phyloP scores from a whole-genome alignment of 2,888 invertebrate genomes.

The Acanthoscelides obtectus region DNA sequence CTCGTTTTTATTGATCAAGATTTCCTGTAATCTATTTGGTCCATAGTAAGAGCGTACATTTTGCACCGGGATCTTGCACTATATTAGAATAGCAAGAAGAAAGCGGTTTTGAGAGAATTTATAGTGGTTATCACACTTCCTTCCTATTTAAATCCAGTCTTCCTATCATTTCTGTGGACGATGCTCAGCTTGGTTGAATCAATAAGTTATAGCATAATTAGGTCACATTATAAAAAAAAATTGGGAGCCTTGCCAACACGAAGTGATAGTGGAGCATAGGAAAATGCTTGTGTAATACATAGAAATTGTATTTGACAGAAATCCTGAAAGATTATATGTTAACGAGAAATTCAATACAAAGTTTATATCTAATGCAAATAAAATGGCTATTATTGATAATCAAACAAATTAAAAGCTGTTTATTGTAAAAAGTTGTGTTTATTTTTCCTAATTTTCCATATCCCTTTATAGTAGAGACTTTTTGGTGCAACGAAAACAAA shows the following conservation, averaged over 20 bases:
- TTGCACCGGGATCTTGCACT: too few relatives aligned
- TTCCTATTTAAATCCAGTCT: background rate
- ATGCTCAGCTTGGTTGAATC: background rate
- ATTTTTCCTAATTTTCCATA: conserved; percentile 5
- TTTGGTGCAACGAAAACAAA: too few relatives aligned
- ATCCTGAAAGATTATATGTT: background rate
- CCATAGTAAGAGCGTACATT: background rate
- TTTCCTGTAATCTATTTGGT: background rate
- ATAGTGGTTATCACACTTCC: background rate
- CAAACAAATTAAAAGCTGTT: background rate
- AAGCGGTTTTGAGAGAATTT: background rate
- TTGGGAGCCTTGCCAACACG: background rate
- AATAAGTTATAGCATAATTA: background rate
- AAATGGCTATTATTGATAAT: background rate
- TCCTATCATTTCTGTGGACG: background rate
- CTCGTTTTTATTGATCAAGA: background rate
- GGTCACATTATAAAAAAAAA: background rate
- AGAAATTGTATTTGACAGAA: background rate
- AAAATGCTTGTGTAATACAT: background rate
- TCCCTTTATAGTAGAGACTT: too few relatives aligned
- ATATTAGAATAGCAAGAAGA: background rate
- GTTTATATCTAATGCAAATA: background rate
- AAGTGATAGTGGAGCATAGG: background rate
- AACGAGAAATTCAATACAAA: background rate
- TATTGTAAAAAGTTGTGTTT: background rate